A percentile compares a stretch with the other conserved stretches of the same genome.
These are phyloP conservation scores for Drosophila sordidula DNA, from an alignment of 2,888 invertebrate species.

Conservation along the genomic window DNA sequence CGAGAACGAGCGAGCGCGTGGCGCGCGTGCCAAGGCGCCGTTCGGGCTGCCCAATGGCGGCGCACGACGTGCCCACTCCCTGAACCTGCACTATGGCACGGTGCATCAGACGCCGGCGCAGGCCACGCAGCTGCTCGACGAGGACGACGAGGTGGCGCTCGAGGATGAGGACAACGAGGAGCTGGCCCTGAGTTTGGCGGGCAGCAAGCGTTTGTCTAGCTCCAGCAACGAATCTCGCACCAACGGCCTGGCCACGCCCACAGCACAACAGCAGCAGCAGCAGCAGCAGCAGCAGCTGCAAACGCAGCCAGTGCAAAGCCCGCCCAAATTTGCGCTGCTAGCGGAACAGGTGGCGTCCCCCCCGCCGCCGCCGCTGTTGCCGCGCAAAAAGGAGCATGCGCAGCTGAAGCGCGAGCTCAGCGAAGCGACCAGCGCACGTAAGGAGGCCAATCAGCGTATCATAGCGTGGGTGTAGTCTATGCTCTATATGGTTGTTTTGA, in stretches of 20 bases:
- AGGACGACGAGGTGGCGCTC: constrained; percentile 68
- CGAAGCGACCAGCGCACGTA: constrained; percentile 84
- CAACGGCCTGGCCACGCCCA: constrained; percentile 48
- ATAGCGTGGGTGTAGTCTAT: constrained; percentile 85
- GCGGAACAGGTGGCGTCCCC: constrained; percentile 40
- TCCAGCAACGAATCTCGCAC: constrained; percentile 64
- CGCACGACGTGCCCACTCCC: constrained; percentile 78
- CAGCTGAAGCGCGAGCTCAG: constrained; percentile 82
- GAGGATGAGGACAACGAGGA: constrained; percentile 45
- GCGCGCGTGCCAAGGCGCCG: constrained; percentile 62
- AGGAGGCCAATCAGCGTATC: constrained; percentile 85
- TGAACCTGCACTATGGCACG: constrained; percentile 84
- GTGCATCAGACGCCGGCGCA: constrained; percentile 80
- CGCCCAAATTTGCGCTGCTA: constrained; percentile 74
- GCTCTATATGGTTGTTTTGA: constrained; percentile 55
- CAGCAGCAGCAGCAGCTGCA: constrained; percentile 23
- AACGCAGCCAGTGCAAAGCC: constrained; percentile 42
- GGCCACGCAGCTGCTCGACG: constrained; percentile 72
- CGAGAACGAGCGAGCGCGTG: constrained; percentile 81
- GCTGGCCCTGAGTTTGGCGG: constrained; percentile 14
- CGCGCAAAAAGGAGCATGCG: constrained; percentile 74
- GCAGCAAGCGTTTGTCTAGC: constrained; percentile 55
- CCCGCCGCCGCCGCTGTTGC: constrained; percentile 58
- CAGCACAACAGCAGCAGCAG: constrained; percentile 22
- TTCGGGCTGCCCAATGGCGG: constrained; percentile 66